phyloP scores from a whole-genome alignment of 2,888 invertebrate species.

The Pachydiplax longipennis region DNA sequence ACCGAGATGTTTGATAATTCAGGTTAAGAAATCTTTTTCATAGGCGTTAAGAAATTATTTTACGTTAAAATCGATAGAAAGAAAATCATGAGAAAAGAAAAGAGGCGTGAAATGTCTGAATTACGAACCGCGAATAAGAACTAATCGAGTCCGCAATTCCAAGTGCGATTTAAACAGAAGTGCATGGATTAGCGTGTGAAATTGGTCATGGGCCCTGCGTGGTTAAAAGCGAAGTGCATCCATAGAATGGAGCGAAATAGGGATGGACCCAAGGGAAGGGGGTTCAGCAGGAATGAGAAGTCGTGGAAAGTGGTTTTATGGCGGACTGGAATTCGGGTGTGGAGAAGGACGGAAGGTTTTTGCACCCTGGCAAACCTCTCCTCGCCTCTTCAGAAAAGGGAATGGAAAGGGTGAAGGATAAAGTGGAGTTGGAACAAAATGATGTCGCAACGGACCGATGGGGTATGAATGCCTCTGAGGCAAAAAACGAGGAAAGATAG shows the following conservation, averaged over 20 bases:
- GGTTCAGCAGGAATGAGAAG: not conserved
- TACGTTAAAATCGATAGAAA: no score
- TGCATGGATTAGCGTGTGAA: not conserved
- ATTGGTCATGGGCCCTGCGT: not conserved
- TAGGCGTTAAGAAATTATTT: no score
- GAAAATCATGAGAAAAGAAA: no score
- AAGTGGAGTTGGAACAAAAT: not conserved
- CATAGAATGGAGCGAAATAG: not conserved
- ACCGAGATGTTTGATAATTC: no score
- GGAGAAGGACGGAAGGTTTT: not conserved
- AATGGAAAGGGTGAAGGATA: not conserved
- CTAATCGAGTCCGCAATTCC: no score
- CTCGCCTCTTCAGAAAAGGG: not conserved
- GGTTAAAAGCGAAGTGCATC: not conserved
- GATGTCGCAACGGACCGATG: slow-evolving; percentile 16
- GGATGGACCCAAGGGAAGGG: not conserved
- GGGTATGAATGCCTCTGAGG: not conserved
- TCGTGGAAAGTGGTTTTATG: not conserved
- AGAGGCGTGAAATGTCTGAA: no score
- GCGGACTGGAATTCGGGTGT: not conserved
- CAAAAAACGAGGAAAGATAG: not conserved
- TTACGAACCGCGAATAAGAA: no score
- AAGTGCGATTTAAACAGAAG: not conserved
- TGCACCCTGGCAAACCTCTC: not conserved
- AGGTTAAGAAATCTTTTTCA: no score